Evolutionary conservation across 2,797 vertebrate genomes (phyloP).

Genomic region (Oryzias dopingdopingensis): DNA sequence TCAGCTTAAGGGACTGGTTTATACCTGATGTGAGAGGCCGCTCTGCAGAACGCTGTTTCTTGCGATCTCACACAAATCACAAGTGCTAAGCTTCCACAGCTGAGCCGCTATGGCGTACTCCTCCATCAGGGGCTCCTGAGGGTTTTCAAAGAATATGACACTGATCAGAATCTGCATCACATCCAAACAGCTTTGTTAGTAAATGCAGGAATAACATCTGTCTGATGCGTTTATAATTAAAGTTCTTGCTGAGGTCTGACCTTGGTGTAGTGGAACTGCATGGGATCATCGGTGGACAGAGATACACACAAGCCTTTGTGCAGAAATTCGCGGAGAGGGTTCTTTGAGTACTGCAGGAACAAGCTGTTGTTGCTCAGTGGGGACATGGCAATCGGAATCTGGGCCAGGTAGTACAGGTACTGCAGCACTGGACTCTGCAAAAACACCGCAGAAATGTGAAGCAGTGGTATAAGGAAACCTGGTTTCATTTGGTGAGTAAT

Average conservation of each 20-base stretch:
- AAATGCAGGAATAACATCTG: no score
- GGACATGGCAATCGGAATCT: slow-evolving; percentile 98
- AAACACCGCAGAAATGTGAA: slow-evolving; percentile 11
- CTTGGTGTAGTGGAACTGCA: slow-evolving; percentile 99
- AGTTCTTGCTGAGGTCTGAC: slow-evolving; percentile 61
- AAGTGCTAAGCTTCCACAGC: slow-evolving; percentile 97
- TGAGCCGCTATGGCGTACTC: slow-evolving; percentile 97
- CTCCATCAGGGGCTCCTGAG: slow-evolving; percentile 95
- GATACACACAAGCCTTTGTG: slow-evolving; percentile 93
- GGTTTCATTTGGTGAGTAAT: no score
- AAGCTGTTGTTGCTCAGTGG: slow-evolving; percentile 98
- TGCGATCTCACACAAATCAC: slow-evolving; percentile 94
- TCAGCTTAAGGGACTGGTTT: neutral
- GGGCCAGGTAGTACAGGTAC: slow-evolving; percentile 95
- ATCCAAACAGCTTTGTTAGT: neutral
- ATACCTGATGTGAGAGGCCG: slow-evolving; percentile 90
- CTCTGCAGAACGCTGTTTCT: slow-evolving; percentile 96
- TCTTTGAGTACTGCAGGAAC: slow-evolving; percentile 96
- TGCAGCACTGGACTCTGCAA: slow-evolving; percentile 93
- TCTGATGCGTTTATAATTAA: no score
- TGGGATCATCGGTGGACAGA: slow-evolving; percentile 94
- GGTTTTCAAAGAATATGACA: neutral
- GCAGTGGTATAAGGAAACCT: no score
- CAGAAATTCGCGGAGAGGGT: slow-evolving; percentile 91
- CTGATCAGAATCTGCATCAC: neutral